Evolutionary conservation across 37 sponge, comb jelly and placozoan species (phyloP).

Genomic region (Hexactinellida sp.): DNA sequence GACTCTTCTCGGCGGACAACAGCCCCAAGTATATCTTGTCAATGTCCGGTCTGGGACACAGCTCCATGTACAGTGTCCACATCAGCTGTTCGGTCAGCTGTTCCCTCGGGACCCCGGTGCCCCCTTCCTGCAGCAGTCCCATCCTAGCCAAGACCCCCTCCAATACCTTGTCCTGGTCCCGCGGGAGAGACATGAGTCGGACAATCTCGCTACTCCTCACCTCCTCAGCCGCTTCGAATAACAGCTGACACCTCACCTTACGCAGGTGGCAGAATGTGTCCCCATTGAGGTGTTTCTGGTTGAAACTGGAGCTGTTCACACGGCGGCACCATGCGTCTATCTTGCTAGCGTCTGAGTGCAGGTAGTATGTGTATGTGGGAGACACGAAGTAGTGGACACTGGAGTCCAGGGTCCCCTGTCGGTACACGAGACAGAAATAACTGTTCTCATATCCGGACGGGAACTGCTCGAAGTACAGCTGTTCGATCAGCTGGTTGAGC

Average conservation of each 20-base stretch:
- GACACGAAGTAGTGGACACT: neutral
- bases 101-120: neutral
- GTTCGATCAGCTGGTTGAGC: neutral
- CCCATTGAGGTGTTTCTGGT: neutral
- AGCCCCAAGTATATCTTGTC: neutral
- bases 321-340: neutral
- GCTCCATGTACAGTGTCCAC: neutral
- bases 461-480: neutral
- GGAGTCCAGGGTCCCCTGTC: neutral
- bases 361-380: neutral
- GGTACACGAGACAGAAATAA: neutral
- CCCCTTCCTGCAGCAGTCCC: neutral
- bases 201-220: neutral
- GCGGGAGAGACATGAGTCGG: neutral
- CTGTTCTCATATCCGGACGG: neutral
- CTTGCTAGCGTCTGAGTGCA: neutral
- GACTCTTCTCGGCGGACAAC: neutral
- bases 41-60: neutral
- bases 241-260: neutral
- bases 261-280: neutral
- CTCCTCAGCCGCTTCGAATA: neutral
- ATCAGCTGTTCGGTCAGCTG: neutral
- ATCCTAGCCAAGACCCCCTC: neutral
- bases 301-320: neutral
- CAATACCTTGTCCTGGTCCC: neutral